Conservation (phyloP, 2,113 vertebrate genomes). For the Tor tambroides region DNA sequence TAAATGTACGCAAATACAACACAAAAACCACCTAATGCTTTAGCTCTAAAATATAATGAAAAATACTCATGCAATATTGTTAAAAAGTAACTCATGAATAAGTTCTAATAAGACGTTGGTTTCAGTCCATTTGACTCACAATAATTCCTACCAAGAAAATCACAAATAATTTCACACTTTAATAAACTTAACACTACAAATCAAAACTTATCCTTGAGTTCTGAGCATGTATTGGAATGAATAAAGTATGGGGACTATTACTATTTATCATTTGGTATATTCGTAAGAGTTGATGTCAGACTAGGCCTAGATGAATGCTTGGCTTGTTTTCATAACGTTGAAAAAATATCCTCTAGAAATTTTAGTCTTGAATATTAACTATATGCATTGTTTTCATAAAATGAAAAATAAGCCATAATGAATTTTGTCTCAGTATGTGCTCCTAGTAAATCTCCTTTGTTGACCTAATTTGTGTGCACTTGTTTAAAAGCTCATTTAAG, state of each 20-base stretch:
- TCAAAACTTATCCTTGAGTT: not conserved
- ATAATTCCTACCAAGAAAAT: not conserved
- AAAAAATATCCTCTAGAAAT: not conserved
- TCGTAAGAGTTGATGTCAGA: not conserved
- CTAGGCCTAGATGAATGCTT: too few relatives aligned
- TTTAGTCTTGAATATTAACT: not conserved
- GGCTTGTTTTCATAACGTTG: not conserved
- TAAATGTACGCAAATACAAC: slow-evolving; percentile 68
- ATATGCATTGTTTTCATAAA: not conserved
- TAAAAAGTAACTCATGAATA: not conserved
- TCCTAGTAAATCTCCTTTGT: not conserved
- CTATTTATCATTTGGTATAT: too few relatives aligned
- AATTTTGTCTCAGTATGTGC: not conserved
- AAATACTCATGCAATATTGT: not conserved
- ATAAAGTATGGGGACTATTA: too few relatives aligned
- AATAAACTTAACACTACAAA: not conserved
- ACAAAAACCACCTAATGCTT: not conserved
- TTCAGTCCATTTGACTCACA: not conserved
- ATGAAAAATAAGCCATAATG: not conserved
- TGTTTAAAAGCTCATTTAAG: not conserved
- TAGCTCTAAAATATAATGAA: not conserved
- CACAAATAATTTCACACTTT: not conserved
- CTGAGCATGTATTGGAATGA: too few relatives aligned
- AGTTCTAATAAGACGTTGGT: not conserved
- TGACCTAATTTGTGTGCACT: not conserved